A percentile compares a stretch with the other conserved stretches of the same genome.
Conservation (phyloP, 2,113 vertebrate genomes). For the Otus sunia region DNA sequence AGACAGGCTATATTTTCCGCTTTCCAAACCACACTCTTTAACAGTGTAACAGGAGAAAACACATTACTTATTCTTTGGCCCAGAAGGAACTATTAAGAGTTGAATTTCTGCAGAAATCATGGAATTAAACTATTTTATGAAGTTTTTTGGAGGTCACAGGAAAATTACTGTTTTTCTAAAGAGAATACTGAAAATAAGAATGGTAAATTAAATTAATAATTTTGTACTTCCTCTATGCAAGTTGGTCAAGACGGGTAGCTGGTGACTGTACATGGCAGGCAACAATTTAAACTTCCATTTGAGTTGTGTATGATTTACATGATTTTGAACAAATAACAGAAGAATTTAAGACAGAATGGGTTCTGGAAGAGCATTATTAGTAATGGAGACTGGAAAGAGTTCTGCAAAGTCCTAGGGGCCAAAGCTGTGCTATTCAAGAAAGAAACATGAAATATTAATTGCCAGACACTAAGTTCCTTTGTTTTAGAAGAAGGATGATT, state of each 20-base stretch:
- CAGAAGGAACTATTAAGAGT: neutral
- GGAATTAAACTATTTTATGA: neutral
- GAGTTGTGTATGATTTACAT: neutral
- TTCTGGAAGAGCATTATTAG: neutral
- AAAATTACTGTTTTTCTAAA: neutral
- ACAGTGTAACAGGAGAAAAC: neutral
- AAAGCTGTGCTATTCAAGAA: neutral
- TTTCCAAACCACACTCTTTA: neutral
- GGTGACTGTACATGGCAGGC: neutral
- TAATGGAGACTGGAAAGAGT: neutral
- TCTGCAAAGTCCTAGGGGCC: neutral
- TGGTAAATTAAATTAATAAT: neutral
- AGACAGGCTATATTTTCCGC: neutral
- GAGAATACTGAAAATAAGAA: neutral
- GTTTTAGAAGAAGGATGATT: neutral
- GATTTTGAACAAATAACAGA: neutral
- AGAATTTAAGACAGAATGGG: neutral
- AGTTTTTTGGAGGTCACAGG: neutral
- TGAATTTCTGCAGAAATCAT: neutral
- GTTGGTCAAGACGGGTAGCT: neutral
- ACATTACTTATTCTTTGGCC: neutral
- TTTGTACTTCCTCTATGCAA: neutral
- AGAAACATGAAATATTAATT: neutral
- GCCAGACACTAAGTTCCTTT: neutral
- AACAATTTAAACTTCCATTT: neutral